Evolutionary conservation across 2,888 invertebrate genomes (phyloP), one percentile per base, ranked within the genome.

Genomic region (Agrilus mali): DNA sequence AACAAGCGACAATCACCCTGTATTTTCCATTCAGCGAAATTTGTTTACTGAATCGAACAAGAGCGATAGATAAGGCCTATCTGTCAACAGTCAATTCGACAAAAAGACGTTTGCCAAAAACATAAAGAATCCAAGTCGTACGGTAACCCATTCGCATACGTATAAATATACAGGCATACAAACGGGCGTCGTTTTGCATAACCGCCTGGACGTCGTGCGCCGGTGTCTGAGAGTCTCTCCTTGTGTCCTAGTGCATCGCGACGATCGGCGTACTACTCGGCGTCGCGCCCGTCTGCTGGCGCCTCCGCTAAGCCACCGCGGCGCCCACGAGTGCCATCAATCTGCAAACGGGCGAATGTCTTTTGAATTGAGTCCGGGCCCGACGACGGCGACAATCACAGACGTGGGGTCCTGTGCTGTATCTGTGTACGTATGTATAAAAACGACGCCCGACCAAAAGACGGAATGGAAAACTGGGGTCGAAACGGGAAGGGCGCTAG

Each of bases 211-310:
- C 44, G 48, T 51, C 53, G 53, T 42, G 52, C 51, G 52, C 53
- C 53, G 46, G 47, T 49, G 49, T 48, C 54, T 27, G 10, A 27
- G 10, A 8, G 27, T 27, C 27, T 27, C 27, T 27, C 27, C 27
- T 10, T 27, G 27, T 27, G 27, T 10, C 10, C 27, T 27, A 54
- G 51, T 49, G 46, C 55, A 54, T 49, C 51, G 52, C 53, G 60
- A 58, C 60, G 60, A 10, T 54, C 59, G 60, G 55, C 63, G 63
- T 60, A 63, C 54, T 47, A 57, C 55, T 53, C 44, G 50, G 50
- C 50, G 58, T 56, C 57, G 54, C 27, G 27, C 4, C 27, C 27
- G 27, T 10, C 10, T 27, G 27, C 51, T 55, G 60, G 60, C 57
- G 60, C 58, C 59, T 54, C 50, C 43, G 52, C 50, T 55, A 53